phyloP scores from a whole-genome alignment of 2,797 vertebrate species.

The Strix occidentalis region DNA sequence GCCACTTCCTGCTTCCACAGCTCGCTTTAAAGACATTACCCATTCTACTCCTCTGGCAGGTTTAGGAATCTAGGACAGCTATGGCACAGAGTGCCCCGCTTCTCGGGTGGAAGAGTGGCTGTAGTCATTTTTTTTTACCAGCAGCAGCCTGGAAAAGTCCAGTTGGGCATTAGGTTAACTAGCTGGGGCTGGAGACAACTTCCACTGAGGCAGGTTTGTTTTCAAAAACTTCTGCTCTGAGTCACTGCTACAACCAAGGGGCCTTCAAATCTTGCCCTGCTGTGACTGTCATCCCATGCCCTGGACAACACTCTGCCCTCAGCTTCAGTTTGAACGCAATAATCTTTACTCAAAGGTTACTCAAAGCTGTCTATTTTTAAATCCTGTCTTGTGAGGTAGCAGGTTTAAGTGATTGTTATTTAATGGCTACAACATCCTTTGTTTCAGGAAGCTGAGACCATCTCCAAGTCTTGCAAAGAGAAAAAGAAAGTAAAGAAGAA shows the following conservation, averaged over 20 bases:
- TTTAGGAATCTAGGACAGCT: neutral
- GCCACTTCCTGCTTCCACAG: neutral
- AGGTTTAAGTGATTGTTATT: neutral
- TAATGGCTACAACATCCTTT: neutral
- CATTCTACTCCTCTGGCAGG: neutral
- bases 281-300: neutral
- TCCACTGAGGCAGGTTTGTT: neutral
- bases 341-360: neutral
- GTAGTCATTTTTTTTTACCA: neutral
- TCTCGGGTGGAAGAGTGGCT: neutral
- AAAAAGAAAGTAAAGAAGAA: constrained; percentile 67
- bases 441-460: constrained; percentile 38
- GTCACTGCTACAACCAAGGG: neutral
- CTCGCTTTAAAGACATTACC: neutral
- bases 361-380: neutral
- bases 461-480: constrained; percentile 41
- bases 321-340: neutral
- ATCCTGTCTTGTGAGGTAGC: neutral
- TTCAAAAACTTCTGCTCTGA: neutral
- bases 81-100: neutral
- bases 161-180: neutral
- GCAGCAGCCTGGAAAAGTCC: neutral
- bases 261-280: neutral
- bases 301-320: neutral
- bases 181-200: neutral